Evolutionary conservation across 2,113 vertebrate genomes (phyloP).

Genomic region (Rutilus rutilus): DNA sequence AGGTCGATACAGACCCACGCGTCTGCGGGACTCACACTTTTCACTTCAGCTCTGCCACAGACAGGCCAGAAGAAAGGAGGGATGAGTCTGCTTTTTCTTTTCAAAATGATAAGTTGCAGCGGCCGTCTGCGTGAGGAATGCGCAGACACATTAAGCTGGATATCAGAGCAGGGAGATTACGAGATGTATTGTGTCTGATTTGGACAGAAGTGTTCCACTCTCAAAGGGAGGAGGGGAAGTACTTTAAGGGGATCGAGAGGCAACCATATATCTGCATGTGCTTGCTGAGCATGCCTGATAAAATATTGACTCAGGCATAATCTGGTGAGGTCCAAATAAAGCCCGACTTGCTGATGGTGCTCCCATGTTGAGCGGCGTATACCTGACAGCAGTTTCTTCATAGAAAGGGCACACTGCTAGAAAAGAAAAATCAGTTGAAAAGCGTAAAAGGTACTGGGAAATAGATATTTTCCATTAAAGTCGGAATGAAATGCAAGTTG

Average conservation of each 20-base stretch:
- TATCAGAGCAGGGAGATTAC: constrained; percentile 32
- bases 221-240: constrained; percentile 34
- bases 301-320: constrained; percentile 77
- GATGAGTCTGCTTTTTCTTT: constrained; percentile 29
- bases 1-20: constrained; percentile 26
- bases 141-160: constrained; percentile 32
- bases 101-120: constrained; percentile 10
- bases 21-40: constrained; percentile 17
- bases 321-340: constrained; percentile 71
- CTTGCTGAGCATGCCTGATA: constrained; percentile 72
- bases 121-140: constrained; percentile 37
- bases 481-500: too few species aligned
- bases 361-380: constrained; percentile 20
- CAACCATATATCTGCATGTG: constrained; percentile 34
- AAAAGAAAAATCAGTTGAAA: not conserved
- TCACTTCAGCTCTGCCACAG: constrained; percentile 14
- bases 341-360: constrained; percentile 67
- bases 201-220: constrained; percentile 36
- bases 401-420: not conserved
- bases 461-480: too few species aligned
- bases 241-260: constrained; percentile 35
- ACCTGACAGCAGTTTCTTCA: constrained; percentile 42
- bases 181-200: constrained; percentile 45
- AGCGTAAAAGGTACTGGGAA: not conserved
- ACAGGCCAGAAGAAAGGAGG: constrained; percentile 24